phyloP scores from a whole-genome alignment of 2,888 invertebrate species.

The Schizotus pectinicornis region DNA sequence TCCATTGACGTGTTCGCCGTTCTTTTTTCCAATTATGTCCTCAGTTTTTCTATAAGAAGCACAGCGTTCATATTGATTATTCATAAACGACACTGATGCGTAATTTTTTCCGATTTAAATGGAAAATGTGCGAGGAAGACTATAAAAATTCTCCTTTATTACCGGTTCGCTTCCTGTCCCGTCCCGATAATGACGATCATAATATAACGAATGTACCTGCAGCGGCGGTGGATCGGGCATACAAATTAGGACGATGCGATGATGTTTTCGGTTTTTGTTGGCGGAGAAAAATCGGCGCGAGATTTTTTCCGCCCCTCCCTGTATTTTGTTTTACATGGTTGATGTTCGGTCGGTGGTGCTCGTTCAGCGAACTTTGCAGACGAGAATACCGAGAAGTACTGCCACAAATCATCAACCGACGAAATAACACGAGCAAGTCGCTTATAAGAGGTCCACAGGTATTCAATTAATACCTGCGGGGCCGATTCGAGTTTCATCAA shows the following conservation, averaged over 20 bases:
- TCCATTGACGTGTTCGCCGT: slow-evolving; percentile 3
- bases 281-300: background rate
- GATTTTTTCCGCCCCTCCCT: background rate
- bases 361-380: too few relatives aligned
- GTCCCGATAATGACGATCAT: slow-evolving; percentile 29
- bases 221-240: slow-evolving; percentile 11
- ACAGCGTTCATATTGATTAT: slow-evolving; percentile 16
- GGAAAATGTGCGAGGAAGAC: slow-evolving; percentile 28
- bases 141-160: slow-evolving; percentile 28
- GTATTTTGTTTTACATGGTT: background rate
- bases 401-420: too few relatives aligned
- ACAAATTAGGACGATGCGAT: slow-evolving; percentile 17
- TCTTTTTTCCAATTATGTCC: slow-evolving; percentile 10
- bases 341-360: background rate
- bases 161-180: slow-evolving; percentile 26
- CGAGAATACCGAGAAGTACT: too few relatives aligned
- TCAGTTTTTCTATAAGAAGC: slow-evolving; percentile 23
- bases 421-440: too few relatives aligned
- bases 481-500: too few relatives aligned
- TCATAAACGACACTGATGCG: slow-evolving; percentile 26
- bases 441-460: too few relatives aligned
- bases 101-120: slow-evolving; percentile 30
- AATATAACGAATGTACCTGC: slow-evolving; percentile 1
- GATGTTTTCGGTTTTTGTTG: background rate
- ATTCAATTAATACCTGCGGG: too few relatives aligned